These are phyloP conservation scores for Phoenicopterus ruber DNA, from an alignment of 2,113 vertebrate genomes.

Conservation along the genomic window DNA sequence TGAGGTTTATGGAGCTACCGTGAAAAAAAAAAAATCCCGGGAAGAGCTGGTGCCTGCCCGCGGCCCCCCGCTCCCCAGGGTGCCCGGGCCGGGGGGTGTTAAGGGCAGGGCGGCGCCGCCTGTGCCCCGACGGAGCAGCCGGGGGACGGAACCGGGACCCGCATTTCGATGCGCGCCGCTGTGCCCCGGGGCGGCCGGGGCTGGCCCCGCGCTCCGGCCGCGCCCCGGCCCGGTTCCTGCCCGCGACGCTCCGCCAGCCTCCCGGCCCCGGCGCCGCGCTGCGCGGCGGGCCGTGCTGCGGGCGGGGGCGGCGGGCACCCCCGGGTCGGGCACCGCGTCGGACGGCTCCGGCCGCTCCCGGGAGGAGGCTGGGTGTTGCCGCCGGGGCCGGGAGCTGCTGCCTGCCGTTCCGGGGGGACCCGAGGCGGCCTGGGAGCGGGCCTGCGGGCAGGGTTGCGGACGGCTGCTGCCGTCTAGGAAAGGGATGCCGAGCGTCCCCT, in stretches of 20 bases:
- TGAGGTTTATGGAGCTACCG: neutral
- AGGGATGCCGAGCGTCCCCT: neutral
- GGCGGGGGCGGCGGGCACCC: neutral
- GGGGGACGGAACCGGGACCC: neutral
- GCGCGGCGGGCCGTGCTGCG: neutral
- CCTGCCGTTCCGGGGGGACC: neutral
- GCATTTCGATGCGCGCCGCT: neutral
- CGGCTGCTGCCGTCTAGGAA: slow-evolving; percentile 13
- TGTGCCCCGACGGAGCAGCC: neutral
- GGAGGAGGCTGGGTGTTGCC: neutral
- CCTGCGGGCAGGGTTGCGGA: neutral
- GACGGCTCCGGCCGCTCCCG: neutral
- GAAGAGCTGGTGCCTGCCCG: neutral
- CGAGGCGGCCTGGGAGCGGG: neutral
- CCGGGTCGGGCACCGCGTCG: neutral
- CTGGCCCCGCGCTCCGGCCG: neutral
- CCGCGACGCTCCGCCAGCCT: neutral
- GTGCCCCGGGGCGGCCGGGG: neutral
- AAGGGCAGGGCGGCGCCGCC: neutral
- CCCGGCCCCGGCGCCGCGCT: neutral
- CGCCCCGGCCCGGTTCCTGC: neutral
- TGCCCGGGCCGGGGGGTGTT: neutral
- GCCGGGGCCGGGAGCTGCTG: neutral
- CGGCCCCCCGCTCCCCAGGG: neutral
- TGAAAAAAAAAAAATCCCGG: neutral